Conservation (phyloP, 2,888 invertebrate species). For the Cryptocheilus praepositus region DNA sequence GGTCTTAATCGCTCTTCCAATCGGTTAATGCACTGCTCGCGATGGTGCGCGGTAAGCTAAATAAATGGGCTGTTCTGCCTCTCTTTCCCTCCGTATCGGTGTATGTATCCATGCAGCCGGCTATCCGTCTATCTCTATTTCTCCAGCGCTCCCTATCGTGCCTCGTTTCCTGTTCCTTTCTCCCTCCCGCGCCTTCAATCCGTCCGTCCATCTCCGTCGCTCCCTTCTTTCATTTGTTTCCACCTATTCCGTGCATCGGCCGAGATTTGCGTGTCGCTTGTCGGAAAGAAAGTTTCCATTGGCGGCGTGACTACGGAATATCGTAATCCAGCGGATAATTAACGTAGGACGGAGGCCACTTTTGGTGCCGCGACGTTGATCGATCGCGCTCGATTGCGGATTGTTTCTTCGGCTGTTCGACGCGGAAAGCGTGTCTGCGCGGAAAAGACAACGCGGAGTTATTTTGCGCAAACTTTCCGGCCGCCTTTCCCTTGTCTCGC, state of each 20-base stretch:
- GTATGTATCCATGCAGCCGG: neutral
- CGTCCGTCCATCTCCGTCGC: slow-evolving; percentile 10
- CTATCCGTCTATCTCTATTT: too few relatives aligned
- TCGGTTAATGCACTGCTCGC: slow-evolving; percentile 56
- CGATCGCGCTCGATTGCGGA: too few relatives aligned
- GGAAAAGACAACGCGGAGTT: neutral
- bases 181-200: neutral
- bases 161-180: neutral
- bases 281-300: slow-evolving; percentile 31
- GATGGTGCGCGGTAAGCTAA: slow-evolving; percentile 50
- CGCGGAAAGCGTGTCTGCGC: neutral
- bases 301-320: slow-evolving; percentile 18
- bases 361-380: neutral
- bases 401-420: too few relatives aligned
- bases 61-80: slow-evolving; percentile 45
- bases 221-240: slow-evolving; percentile 23
- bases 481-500: neutral
- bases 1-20: slow-evolving; percentile 57
- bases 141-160: neutral
- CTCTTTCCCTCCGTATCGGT: slow-evolving; percentile 1
- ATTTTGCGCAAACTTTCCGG: neutral
- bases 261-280: slow-evolving; percentile 32
- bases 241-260: slow-evolving; percentile 21
- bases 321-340: slow-evolving; percentile 33
- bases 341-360: neutral